Conservation (phyloP, 1,140 invertebrate genomes). For the Steinernema feltiae region DNA sequence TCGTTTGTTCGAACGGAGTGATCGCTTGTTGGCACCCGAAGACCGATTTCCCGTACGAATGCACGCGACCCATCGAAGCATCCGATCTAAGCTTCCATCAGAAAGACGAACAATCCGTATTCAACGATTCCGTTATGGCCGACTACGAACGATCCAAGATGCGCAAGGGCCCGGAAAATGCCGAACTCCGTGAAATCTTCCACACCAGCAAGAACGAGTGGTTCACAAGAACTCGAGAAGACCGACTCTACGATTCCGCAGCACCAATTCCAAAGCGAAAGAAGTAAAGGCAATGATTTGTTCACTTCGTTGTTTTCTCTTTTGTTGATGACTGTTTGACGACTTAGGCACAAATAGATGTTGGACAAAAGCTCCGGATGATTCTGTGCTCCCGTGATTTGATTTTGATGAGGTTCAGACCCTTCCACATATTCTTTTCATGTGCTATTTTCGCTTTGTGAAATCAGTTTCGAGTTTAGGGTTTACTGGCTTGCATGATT, state of each 20-base stretch:
- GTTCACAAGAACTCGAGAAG: conserved; percentile 45
- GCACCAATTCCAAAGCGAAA: conserved; percentile 42
- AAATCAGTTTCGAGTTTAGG: background rate
- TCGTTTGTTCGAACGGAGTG: background rate
- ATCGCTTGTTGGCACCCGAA: conserved; percentile 34
- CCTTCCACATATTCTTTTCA: background rate
- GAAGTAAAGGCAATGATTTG: conserved; percentile 17
- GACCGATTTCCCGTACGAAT: conserved; percentile 28
- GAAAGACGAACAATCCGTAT: background rate
- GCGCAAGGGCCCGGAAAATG: conserved; percentile 27
- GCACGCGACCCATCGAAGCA: conserved; percentile 26
- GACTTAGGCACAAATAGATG: background rate
- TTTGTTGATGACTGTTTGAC: background rate
- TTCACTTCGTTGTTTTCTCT: conserved; percentile 15
- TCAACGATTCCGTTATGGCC: background rate
- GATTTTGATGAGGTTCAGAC: background rate
- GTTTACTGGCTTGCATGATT: background rate
- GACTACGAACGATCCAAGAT: conserved; percentile 1
- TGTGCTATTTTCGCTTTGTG: background rate
- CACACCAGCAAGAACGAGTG: conserved; percentile 41
- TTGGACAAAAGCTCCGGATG: background rate
- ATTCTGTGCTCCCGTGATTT: background rate
- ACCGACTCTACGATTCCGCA: conserved; percentile 40
- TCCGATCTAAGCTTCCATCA: conserved; percentile 6
- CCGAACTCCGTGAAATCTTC: conserved; percentile 39